Evolutionary conservation across 2,888 invertebrate genomes (phyloP), one percentile per base, ranked within the genome.

Genomic region (Drosophila histrio): DNA sequence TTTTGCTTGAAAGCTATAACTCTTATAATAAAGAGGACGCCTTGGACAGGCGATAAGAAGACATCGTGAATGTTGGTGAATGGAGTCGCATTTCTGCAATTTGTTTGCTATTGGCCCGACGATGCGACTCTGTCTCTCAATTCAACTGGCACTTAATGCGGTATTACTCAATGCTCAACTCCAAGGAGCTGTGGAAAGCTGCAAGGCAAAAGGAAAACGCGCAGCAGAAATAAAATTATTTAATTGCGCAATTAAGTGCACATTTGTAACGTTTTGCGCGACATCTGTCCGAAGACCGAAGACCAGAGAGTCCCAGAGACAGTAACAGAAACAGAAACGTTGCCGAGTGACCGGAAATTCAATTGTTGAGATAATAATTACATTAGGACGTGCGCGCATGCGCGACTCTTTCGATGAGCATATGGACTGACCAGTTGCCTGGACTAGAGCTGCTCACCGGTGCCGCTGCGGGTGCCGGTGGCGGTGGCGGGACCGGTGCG

Each of bases 171-270:
- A 13, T 39, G 52, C 36, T 24, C 26, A 47, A 13, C 15, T 32
- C 3, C 17, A 17, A 22, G 49, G 11, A 21, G 13, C 32, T 13
- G 4, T 3, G 44, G 17, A 26, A 38, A 41, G 38, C 11, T 41
- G 32, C 24, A 57, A 24, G 17, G 46, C 28, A 54, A 54, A 43
- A 26, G 56, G 47, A 62, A 68, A 53, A 78, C 66, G 79, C 78
- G 73, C 64, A 69, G 77, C 66, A 79, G 76, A 83, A 86, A 88
- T 88, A 77, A 86, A 88, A 88, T 88, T 87, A 88, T 90, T 89
- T 90, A 90, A 90, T 90, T 89, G 89, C 87, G 83, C 90, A 89
- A 90, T 90, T 90, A 89, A 89, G 83, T 89, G 89, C 73, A 78
- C 88, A 88, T 89, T 89, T 85, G 86, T 89, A 89, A 86, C 88